Evolutionary conservation across 23 tunicate species (phyloP), one percentile per base, ranked within the genome.

Genomic region (Trididemnum nubilum): DNA sequence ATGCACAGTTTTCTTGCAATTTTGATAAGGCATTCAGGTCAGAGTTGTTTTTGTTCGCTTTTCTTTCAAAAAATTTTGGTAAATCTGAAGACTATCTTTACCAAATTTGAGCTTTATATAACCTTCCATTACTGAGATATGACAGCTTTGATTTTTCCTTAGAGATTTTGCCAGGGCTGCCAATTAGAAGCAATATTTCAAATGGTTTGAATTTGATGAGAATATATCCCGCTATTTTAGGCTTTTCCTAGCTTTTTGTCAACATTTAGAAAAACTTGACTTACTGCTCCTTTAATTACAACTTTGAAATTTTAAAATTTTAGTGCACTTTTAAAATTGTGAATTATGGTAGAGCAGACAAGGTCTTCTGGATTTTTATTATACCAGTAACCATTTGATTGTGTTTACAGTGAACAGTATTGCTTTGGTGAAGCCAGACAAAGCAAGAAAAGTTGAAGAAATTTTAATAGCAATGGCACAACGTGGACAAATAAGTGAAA

Each of bases 371-470:
- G 9, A 19, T 64, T 64, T 23, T 19, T 64, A 19, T 64, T 64
- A 19, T 64, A 64, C 24, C 9, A n/a, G n/a, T n/a, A n/a, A n/a
- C n/a, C n/a, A n/a, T 77, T 77, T 7, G 50, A 26, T 44, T 22
- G 59, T 1, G 33, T 58, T 86, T 67, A 0, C 83, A 88, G 93
- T 93, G 73, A 93, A 88, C 84, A 93, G 92, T 63, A 87, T 93
- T 54, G 98, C 93, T 9, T 73, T 93, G 33, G 98, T 93, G 19
- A 93, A 93, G 40, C 98, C 98, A 5, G 98, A 93, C 33, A 88
- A 93, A 40, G 93, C 98, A 31, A 88, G 84, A 66, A 72, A 84
- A 73, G 63, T 93, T 23, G 90, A 88, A 80, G 86, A 75, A 32
- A 93, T 93, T 78, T 59, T 93, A 37, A 92, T 93, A 25, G 33